These are phyloP conservation scores for Calliopum simillimum DNA, from an alignment of 2,888 invertebrate species.

Conservation along the genomic window DNA sequence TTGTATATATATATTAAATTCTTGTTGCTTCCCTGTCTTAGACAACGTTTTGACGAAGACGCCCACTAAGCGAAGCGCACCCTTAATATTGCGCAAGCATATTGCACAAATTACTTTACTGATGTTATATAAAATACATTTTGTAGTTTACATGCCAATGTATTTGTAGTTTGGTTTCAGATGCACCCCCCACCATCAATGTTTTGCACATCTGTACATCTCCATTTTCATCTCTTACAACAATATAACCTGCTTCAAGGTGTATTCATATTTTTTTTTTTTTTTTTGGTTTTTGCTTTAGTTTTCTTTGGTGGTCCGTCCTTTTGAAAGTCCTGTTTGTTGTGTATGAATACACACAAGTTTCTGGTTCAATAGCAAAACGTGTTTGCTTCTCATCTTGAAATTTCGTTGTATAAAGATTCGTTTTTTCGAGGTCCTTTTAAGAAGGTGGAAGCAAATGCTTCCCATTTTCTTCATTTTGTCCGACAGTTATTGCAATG, in stretches of 20 bases:
- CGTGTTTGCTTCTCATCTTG: too few relatives aligned
- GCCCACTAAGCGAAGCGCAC: background rate
- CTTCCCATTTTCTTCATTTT: background rate
- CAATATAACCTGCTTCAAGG: background rate
- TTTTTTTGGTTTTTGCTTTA: background rate
- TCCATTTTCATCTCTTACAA: too few relatives aligned
- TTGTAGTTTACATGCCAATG: too few relatives aligned
- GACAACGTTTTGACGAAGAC: background rate
- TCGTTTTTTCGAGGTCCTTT: too few relatives aligned
- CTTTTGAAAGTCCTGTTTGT: conserved; percentile 1
- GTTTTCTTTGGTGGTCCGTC: background rate
- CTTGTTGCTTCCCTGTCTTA: background rate
- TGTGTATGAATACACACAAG: background rate
- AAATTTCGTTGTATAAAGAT: background rate
- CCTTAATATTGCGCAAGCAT: conserved; percentile 12
- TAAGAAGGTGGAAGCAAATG: background rate
- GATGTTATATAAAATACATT: too few relatives aligned
- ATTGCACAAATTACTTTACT: conserved; percentile 6
- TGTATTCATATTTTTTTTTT: conserved; percentile 12
- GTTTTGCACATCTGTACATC: too few relatives aligned
- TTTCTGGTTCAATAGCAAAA: too few relatives aligned
- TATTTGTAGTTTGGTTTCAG: too few relatives aligned
- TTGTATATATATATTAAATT: too few relatives aligned
- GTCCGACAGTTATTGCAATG: conserved; percentile 8
- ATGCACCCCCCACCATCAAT: too few relatives aligned